A percentile compares a stretch with the other conserved stretches of the same genome.
phyloP scores from a whole-genome alignment of 2,797 vertebrate genomes.

The Lepus oiostolus region DNA sequence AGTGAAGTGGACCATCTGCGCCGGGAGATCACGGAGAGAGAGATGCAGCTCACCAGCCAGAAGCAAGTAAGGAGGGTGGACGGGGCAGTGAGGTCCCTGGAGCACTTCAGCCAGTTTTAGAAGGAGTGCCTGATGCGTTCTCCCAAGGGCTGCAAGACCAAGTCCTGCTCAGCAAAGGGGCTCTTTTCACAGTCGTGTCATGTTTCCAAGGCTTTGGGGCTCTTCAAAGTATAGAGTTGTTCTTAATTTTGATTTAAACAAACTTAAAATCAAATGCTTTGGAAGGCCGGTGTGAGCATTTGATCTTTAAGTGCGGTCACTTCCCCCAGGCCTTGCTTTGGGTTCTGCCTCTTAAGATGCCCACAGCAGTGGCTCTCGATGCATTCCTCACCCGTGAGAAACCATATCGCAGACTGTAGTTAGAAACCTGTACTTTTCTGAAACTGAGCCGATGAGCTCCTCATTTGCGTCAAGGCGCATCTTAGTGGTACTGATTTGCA shows the following conservation, averaged over 20 bases:
- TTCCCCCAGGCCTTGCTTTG: background rate
- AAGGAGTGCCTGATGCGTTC: background rate
- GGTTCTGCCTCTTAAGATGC: background rate
- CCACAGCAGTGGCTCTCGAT: background rate
- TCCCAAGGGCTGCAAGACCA: background rate
- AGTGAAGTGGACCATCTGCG: slow-evolving; percentile 97
- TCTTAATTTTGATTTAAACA: background rate
- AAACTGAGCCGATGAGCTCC: slow-evolving; percentile 80
- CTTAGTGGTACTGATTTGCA: slow-evolving; percentile 89
- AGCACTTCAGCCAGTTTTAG: background rate
- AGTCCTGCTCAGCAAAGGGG: background rate
- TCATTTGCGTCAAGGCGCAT: slow-evolving; percentile 82
- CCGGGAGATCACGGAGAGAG: slow-evolving; percentile 97
- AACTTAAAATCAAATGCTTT: background rate
- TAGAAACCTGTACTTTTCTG: slow-evolving; percentile 33
- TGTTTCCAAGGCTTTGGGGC: background rate
- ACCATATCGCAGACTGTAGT: background rate
- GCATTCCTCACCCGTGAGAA: background rate
- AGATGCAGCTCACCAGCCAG: slow-evolving; percentile 99
- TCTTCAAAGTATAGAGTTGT: background rate
- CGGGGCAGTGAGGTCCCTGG: background rate
- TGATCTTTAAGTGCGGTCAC: background rate
- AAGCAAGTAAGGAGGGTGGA: slow-evolving; percentile 92
- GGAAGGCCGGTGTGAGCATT: background rate
- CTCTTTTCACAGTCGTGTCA: background rate